These are phyloP conservation scores for Hippoglossus hippoglossus DNA, from an alignment of 2,797 vertebrate species.

Conservation along the genomic window DNA sequence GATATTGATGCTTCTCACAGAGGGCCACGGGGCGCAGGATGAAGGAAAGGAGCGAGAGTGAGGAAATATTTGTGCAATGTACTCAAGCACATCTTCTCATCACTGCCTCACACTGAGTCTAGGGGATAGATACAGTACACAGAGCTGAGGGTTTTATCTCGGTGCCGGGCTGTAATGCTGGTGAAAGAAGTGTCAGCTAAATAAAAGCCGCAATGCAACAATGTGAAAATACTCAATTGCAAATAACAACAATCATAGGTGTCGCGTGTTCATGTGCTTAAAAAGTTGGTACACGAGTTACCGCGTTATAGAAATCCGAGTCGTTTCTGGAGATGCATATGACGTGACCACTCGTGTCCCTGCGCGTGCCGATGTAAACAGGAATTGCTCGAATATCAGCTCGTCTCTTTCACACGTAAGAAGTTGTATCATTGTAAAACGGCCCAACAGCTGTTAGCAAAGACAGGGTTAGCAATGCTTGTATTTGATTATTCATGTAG, in stretches of 20 bases:
- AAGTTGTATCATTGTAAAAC: no score
- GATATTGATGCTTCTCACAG: slow-evolving; percentile 78
- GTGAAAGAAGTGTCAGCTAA: not conserved
- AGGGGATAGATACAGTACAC: slow-evolving; percentile 14
- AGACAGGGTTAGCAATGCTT: no score
- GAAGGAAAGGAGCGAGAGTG: slow-evolving; percentile 52
- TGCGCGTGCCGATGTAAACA: no score
- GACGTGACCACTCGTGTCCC: no score
- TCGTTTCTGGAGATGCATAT: no score
- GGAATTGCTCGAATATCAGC: no score
- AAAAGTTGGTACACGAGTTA: no score
- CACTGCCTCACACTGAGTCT: slow-evolving; percentile 39
- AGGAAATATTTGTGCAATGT: slow-evolving; percentile 61
- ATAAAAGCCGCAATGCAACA: not conserved
- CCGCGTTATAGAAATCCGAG: no score
- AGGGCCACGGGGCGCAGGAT: slow-evolving; percentile 63
- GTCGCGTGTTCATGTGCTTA: no score
- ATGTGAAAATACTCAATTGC: not conserved
- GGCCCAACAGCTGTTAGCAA: no score
- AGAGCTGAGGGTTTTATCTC: slow-evolving; percentile 35
- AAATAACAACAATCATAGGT: not conserved
- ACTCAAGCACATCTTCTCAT: slow-evolving; percentile 62
- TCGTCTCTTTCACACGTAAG: no score
- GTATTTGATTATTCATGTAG: no score
- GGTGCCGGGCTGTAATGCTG: slow-evolving; percentile 3